These are phyloP conservation scores for Acromyrmex heyeri DNA, from an alignment of 1,140 invertebrate genomes.

Conservation along the genomic window DNA sequence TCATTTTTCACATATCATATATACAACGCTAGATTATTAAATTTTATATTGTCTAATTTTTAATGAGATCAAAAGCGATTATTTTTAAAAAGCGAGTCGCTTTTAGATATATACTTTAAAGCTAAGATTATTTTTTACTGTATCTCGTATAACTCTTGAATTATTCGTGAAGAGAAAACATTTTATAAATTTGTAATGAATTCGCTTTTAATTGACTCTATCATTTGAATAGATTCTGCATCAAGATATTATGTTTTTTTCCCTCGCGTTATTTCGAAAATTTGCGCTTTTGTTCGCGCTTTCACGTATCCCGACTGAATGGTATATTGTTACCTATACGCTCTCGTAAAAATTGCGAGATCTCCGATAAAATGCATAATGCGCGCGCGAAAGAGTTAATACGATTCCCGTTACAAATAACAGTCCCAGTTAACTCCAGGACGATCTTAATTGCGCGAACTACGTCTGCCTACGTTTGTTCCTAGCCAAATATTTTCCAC, in stretches of 20 bases:
- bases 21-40: constrained; percentile 2
- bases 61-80: neutral
- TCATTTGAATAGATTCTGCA: too few species aligned
- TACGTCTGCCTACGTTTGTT: constrained; percentile 28
- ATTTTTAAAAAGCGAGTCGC: constrained; percentile 6
- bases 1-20: constrained; percentile 53
- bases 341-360: constrained; percentile 15
- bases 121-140: constrained; percentile 1
- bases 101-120: neutral
- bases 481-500: constrained; percentile 28
- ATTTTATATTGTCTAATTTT: constrained; percentile 25
- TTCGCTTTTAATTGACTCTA: neutral
- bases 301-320: constrained; percentile 13
- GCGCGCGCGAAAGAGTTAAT: constrained; percentile 8
- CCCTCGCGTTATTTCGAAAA: neutral
- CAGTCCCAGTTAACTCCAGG: neutral
- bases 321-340: constrained; percentile 26
- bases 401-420: constrained; percentile 21
- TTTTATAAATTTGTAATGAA: neutral
- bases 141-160: neutral
- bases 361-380: constrained; percentile 19
- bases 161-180: neutral
- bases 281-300: neutral
- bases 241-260: neutral
- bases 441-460: constrained; percentile 41